These are phyloP conservation scores for Poeciliopsis gracilis DNA, from an alignment of 2,797 vertebrate species.

Conservation along the genomic window DNA sequence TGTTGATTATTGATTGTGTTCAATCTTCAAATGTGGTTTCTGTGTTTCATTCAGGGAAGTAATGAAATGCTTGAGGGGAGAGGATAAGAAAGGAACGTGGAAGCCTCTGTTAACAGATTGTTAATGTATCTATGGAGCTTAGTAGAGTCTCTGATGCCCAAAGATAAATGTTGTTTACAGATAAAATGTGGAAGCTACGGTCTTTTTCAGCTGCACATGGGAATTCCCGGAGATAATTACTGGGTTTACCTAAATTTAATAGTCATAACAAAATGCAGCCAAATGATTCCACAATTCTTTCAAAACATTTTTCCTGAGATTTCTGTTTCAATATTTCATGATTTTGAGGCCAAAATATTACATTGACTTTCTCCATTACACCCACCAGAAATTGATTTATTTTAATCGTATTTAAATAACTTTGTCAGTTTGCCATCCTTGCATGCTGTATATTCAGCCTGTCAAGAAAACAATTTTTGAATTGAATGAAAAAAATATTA, in stretches of 20 bases:
- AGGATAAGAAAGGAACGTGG: not conserved
- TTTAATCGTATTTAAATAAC: not conserved
- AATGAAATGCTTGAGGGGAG: not conserved
- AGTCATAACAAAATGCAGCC: not conserved
- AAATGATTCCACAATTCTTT: not conserved
- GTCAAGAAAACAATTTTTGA: not conserved
- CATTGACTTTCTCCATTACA: not conserved
- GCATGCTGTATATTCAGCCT: not conserved
- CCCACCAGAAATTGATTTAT: not conserved
- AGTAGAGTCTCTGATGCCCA: not conserved
- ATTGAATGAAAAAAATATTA: not conserved
- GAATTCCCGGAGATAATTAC: not conserved
- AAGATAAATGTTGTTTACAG: not conserved
- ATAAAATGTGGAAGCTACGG: not conserved
- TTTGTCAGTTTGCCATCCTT: not conserved
- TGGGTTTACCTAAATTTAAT: not conserved
- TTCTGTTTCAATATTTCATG: not conserved
- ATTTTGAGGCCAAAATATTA: not conserved
- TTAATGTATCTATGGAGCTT: not conserved
- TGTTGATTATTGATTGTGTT: not conserved
- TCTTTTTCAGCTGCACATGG: not conserved
- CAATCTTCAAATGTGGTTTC: not conserved
- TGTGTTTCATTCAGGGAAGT: not conserved
- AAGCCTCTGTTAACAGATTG: not conserved
- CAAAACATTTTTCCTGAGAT: not conserved